Conservation (phyloP, 35 echinoderm and acorn worm genomes). For the Lytechinus pictus region DNA sequence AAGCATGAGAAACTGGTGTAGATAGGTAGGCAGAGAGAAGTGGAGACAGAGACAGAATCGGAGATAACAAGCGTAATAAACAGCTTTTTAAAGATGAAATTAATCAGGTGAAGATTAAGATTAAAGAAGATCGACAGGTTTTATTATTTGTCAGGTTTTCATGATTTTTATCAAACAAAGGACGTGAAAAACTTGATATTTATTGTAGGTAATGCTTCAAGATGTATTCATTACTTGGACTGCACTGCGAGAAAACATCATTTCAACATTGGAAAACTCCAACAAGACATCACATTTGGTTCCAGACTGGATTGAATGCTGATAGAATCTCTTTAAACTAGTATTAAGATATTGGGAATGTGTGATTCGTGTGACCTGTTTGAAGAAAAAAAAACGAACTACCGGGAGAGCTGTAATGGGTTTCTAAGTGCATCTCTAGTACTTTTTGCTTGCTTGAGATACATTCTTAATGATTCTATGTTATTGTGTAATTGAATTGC, state of each 20-base stretch:
- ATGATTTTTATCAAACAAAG: background rate
- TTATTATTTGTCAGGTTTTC: background rate
- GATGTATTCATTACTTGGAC: background rate
- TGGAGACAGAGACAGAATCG: background rate
- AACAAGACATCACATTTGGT: background rate
- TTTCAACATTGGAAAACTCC: background rate
- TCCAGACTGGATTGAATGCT: background rate
- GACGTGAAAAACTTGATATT: background rate
- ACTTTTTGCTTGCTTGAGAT: background rate
- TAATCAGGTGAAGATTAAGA: too few species aligned
- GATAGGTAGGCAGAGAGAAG: background rate
- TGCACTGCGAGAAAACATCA: background rate
- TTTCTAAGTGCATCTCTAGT: background rate
- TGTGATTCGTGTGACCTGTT: background rate
- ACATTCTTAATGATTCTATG: background rate
- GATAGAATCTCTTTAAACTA: background rate
- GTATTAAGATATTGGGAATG: background rate
- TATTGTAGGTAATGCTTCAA: background rate
- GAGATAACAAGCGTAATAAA: too few species aligned
- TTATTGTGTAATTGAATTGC: background rate
- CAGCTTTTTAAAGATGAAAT: too few species aligned
- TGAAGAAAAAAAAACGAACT: background rate
- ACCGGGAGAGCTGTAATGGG: background rate
- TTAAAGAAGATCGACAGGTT: too few species aligned
- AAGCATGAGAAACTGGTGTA: background rate